These are phyloP conservation scores for Cyanoderma ruficeps DNA, from an alignment of 2,113 vertebrate species.

Conservation along the genomic window DNA sequence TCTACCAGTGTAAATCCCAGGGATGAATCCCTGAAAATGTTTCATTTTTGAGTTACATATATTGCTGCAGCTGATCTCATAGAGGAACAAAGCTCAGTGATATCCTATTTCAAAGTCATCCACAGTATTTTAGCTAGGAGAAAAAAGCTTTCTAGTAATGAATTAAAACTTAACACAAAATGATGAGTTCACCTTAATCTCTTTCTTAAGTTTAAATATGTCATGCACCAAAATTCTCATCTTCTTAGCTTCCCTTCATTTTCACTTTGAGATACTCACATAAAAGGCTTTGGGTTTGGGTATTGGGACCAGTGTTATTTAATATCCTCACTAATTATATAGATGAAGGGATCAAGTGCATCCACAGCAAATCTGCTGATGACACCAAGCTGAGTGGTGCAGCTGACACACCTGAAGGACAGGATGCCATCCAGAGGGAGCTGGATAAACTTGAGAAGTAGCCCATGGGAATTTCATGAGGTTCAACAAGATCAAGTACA, in stretches of 20 bases:
- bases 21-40: background rate
- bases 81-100: background rate
- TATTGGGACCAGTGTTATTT: background rate
- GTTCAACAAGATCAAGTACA: background rate
- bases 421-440: background rate
- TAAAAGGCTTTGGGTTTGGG: background rate
- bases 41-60: conserved; percentile 30
- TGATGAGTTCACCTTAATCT: background rate
- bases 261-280: background rate
- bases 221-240: background rate
- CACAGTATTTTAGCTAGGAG: background rate
- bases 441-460: background rate
- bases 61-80: conserved; percentile 5
- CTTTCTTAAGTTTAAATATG: conserved; percentile 13
- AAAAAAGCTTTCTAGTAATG: conserved; percentile 30
- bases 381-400: background rate
- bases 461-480: background rate
- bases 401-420: background rate
- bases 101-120: conserved; percentile 29
- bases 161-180: conserved; percentile 28
- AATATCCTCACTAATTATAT: background rate
- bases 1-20: background rate
- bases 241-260: background rate
- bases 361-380: background rate
- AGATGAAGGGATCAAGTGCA: background rate